Evolutionary conservation across 37 sponge, comb jelly and placozoan species (phyloP).

Genomic region (Crambe crambe): DNA sequence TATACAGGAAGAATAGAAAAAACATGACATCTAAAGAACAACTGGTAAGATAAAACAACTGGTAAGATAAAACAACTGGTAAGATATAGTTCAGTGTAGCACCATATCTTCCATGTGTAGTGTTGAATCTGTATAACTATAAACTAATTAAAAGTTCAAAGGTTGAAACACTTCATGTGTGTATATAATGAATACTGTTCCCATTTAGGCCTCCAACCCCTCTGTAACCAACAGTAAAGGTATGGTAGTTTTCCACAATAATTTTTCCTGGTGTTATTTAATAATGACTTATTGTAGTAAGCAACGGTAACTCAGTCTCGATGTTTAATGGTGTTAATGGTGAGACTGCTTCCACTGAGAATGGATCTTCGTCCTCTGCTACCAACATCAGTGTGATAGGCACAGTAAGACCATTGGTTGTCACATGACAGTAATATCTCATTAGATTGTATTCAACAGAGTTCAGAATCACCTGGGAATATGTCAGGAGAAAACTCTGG

Average conservation of each 20-base stretch:
- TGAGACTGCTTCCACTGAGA: not conserved
- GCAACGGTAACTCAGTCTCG: not conserved
- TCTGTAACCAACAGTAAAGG: not conserved
- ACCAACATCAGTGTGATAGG: not conserved
- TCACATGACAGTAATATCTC: not conserved
- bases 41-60: too few relatives aligned
- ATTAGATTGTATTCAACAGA: not conserved
- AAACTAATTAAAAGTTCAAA: too few relatives aligned
- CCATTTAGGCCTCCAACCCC: not conserved
- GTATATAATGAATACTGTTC: too few relatives aligned
- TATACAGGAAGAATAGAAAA: too few relatives aligned
- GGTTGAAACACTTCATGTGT: too few relatives aligned
- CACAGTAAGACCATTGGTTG: not conserved
- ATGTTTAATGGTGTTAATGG: slow-evolving; percentile 10
- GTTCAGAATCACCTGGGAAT: not conserved
- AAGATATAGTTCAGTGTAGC: too few relatives aligned
- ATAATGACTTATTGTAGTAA: not conserved
- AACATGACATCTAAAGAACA: too few relatives aligned
- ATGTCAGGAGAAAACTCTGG: not conserved
- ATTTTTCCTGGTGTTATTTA: too few relatives aligned
- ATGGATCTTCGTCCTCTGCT: not conserved
- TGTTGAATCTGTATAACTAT: too few relatives aligned
- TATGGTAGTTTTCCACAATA: not conserved
- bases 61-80: too few relatives aligned
- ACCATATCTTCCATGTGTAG: too few relatives aligned